Conservation (phyloP, 2,888 invertebrate species). For the Pristionchus exspectatus region DNA sequence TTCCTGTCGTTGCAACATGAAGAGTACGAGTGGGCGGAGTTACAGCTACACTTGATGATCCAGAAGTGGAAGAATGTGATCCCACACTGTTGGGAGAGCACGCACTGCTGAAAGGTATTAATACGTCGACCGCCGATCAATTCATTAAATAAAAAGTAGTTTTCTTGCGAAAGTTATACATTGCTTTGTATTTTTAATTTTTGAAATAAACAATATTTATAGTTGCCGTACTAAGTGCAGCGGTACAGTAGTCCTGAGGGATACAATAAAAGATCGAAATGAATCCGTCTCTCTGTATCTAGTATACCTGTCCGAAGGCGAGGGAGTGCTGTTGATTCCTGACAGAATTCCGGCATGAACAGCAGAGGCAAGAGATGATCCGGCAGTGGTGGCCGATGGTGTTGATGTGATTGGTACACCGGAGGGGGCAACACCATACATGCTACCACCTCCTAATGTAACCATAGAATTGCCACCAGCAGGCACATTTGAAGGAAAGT, state of each 20-base stretch:
- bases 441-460: not conserved
- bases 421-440: not conserved
- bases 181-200: too few species aligned
- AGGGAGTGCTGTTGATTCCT: slow-evolving; percentile 57
- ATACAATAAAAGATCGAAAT: not conserved
- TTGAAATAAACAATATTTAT: too few species aligned
- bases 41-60: not conserved
- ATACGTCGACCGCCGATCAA: not conserved
- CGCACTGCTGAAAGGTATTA: slow-evolving; percentile 45
- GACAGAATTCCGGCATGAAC: slow-evolving; percentile 51
- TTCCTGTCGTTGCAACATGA: slow-evolving; percentile 3
- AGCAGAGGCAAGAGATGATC: slow-evolving; percentile 51
- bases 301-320: slow-evolving; percentile 60
- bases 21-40: slow-evolving; percentile 32
- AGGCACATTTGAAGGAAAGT: not conserved
- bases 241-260: too few species aligned
- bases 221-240: too few species aligned
- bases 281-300: not conserved
- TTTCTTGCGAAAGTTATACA: too few species aligned
- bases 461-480: not conserved
- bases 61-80: slow-evolving; percentile 48
- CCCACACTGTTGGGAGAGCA: slow-evolving; percentile 59
- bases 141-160: not conserved
- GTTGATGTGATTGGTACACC: not conserved
- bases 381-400: not conserved